Percentiles rank a stretch among this genome's conserved stretches.
phyloP scores from a whole-genome alignment of 2,113 vertebrate species.

The Desmodus rotundus region DNA sequence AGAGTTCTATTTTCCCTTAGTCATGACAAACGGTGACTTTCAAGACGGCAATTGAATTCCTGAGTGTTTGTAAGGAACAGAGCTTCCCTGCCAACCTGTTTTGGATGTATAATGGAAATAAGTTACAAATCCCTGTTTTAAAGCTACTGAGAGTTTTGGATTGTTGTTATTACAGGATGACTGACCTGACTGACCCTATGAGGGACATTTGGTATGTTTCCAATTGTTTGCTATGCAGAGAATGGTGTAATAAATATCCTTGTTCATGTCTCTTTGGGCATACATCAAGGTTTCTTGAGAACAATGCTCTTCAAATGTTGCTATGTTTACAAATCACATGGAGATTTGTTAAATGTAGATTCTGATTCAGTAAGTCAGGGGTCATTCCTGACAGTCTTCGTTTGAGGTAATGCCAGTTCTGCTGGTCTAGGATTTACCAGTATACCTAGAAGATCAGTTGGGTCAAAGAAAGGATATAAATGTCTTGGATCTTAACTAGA shows the following conservation, averaged over 20 bases:
- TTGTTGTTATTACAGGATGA: not conserved
- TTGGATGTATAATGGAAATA: not conserved
- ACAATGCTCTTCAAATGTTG: not conserved
- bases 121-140: constrained; percentile 17
- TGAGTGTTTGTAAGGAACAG: not conserved
- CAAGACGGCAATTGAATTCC: not conserved
- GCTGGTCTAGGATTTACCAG: not conserved
- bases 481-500: not conserved
- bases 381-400: not conserved
- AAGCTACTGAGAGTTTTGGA: not conserved
- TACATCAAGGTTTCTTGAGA: not conserved
- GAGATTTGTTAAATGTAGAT: not conserved
- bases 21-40: not conserved
- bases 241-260: not conserved
- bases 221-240: not conserved
- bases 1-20: not conserved
- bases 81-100: not conserved
- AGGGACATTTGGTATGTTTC: not conserved
- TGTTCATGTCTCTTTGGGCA: not conserved
- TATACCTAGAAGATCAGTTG: not conserved
- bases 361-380: not conserved
- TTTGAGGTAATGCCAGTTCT: not conserved
- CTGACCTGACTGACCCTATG: not conserved
- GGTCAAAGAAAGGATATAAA: not conserved
- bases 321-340: not conserved